Percentiles rank a stretch among this genome's conserved stretches.
These are phyloP conservation scores for Takifugu ocellatus DNA, from an alignment of 2,797 vertebrate species.

Conservation along the genomic window DNA sequence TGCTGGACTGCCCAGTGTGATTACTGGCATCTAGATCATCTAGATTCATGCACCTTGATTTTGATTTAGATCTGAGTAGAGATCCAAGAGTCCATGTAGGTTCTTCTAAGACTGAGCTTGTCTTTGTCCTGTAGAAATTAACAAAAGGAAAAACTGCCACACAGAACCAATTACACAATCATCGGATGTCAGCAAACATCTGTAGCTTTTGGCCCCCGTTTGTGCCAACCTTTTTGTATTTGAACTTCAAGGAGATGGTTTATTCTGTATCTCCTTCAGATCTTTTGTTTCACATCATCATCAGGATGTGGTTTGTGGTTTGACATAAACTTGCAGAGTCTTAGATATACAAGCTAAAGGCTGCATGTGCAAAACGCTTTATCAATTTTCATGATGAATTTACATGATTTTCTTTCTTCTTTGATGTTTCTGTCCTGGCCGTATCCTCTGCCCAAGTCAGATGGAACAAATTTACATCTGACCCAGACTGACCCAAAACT, in stretches of 20 bases:
- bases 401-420: background rate
- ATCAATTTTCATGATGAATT: background rate
- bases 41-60: too few relatives aligned
- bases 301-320: background rate
- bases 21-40: background rate
- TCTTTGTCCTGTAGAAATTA: background rate
- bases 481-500: background rate
- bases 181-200: background rate
- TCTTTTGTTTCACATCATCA: background rate
- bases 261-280: background rate
- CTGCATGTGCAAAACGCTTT: background rate
- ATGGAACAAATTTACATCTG: background rate
- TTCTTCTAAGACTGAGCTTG: too few relatives aligned
- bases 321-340: background rate
- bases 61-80: too few relatives aligned
- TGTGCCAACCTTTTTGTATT: too few relatives aligned
- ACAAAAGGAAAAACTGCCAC: background rate
- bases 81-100: too few relatives aligned
- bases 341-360: background rate
- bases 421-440: background rate
- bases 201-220: background rate
- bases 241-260: background rate
- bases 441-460: background rate
- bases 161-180: background rate
- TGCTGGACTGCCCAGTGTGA: too few relatives aligned